phyloP scores from a whole-genome alignment of 2,113 vertebrate genomes.

The Hypomesus transpacificus region DNA sequence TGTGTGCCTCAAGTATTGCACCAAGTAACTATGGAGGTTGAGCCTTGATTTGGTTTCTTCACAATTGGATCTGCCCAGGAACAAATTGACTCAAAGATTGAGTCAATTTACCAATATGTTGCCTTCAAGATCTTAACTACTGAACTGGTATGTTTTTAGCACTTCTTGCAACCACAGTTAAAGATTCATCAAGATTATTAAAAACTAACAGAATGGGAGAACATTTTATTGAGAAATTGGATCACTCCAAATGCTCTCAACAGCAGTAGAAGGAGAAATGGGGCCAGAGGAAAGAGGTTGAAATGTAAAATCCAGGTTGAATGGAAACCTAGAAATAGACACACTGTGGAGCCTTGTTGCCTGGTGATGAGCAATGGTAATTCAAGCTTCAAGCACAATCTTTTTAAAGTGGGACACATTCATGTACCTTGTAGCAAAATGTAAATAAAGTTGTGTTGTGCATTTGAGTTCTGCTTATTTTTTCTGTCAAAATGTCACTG shows the following conservation, averaged over 20 bases:
- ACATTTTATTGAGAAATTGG: constrained; percentile 17
- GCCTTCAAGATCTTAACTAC: background rate
- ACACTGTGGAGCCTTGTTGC: constrained; percentile 16
- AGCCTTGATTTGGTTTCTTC: background rate
- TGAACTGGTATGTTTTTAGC: background rate
- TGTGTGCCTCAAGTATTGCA: constrained; percentile 1
- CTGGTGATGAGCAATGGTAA: constrained; percentile 28
- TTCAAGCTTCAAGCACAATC: constrained; percentile 17
- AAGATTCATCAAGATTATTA: background rate
- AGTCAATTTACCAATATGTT: background rate
- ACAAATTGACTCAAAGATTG: background rate
- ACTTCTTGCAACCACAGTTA: background rate
- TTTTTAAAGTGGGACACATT: constrained; percentile 22
- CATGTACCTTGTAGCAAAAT: constrained; percentile 2
- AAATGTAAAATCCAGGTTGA: constrained; percentile 25
- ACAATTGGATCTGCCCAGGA: background rate
- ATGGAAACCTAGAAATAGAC: constrained; percentile 23
- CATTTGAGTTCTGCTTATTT: too few species aligned
- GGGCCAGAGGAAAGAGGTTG: constrained; percentile 11
- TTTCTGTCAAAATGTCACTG: too few species aligned
- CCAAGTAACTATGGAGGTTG: background rate
- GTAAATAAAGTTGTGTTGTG: constrained; percentile 1
- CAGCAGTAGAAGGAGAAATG: background rate
- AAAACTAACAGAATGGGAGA: background rate
- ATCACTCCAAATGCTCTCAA: background rate